A percentile compares a stretch with the other conserved stretches of the same genome.
phyloP scores from a whole-genome alignment of 53 echinoderm and acorn worm genomes.

The Mesocentrotus franciscanus region DNA sequence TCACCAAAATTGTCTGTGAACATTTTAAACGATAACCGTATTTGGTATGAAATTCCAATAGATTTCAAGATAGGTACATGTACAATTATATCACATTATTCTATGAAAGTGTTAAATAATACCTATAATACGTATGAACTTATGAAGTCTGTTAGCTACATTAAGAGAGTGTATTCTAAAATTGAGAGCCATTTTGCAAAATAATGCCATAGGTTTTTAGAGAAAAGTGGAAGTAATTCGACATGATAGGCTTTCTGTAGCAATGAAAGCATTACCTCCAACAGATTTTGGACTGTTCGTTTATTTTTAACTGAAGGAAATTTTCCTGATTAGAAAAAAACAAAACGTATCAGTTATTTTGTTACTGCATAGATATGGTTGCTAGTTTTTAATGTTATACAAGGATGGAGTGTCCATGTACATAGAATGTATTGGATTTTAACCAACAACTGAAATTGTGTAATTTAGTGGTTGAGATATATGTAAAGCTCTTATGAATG shows the following conservation, averaged over 20 bases:
- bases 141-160: not conserved
- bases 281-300: not conserved
- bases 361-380: not conserved
- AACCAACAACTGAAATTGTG: conserved; percentile 53
- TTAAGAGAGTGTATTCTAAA: not conserved
- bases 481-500: conserved; percentile 12
- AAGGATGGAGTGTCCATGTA: not conserved
- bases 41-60: not conserved
- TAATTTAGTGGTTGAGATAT: conserved; percentile 37
- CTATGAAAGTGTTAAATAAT: not conserved
- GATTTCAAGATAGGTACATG: not conserved
- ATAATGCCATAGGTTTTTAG: not conserved
- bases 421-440: conserved; percentile 30
- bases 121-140: not conserved
- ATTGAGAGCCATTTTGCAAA: not conserved
- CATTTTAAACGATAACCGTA: not conserved
- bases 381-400: not conserved
- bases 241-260: not conserved
- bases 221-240: not conserved
- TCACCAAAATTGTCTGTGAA: not conserved
- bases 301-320: not conserved
- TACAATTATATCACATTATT: not conserved
- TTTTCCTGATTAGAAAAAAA: not conserved
- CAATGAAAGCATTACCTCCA: not conserved
- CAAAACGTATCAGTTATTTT: not conserved